Conservation (phyloP, 2,113 vertebrate genomes). For the Capreolus pygargus region DNA sequence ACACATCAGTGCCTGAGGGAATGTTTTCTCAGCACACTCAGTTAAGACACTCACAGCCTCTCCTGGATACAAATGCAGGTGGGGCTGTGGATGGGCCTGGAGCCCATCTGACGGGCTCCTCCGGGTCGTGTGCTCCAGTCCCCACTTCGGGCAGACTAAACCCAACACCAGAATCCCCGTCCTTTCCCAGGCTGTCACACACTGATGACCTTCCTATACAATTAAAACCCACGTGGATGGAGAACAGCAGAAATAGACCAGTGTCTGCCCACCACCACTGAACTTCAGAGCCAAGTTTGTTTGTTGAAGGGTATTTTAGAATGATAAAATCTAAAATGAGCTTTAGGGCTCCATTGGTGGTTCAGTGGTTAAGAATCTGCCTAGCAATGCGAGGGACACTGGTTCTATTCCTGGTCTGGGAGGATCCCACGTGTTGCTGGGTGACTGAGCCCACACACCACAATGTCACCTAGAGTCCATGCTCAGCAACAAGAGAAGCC, state of each 20-base stretch:
- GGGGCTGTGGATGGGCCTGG: background rate
- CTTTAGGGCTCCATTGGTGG: background rate
- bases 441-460: rapidly evolving
- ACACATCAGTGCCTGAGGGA: background rate
- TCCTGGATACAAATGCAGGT: background rate
- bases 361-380: background rate
- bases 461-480: rapidly evolving
- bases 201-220: too few species aligned
- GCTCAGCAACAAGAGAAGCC: background rate
- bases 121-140: background rate
- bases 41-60: background rate
- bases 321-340: background rate
- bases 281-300: background rate
- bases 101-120: background rate
- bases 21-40: background rate
- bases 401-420: background rate
- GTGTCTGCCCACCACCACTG: background rate
- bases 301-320: background rate
- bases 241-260: background rate
- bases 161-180: background rate
- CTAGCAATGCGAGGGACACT: background rate
- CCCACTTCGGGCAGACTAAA: background rate
- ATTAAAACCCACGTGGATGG: background rate
- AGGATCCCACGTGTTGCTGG: background rate
- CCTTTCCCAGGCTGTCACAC: background rate